These are phyloP conservation scores for Amphiura filiformis DNA, from an alignment of 35 echinoderm and acorn worm genomes.

Conservation along the genomic window DNA sequence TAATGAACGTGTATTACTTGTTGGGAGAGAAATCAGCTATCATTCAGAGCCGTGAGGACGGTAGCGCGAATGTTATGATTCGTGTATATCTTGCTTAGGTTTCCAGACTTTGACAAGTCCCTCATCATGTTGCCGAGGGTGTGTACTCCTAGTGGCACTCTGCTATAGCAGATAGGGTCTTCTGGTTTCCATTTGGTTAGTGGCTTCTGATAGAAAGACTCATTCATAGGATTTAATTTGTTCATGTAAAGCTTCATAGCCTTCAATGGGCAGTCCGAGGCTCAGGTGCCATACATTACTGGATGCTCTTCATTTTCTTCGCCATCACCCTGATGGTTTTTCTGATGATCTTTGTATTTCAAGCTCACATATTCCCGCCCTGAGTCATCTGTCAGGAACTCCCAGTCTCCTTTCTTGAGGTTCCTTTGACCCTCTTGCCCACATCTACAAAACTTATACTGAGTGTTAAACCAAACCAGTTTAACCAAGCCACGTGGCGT, in stretches of 20 bases:
- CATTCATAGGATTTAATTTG: not conserved
- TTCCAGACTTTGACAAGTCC: not conserved
- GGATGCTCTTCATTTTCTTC: not conserved
- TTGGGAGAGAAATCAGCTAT: too few species aligned
- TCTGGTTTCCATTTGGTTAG: not conserved
- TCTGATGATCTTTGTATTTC: not conserved
- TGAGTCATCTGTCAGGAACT: not conserved
- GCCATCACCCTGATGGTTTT: not conserved
- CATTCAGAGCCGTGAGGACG: too few species aligned
- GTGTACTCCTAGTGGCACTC: not conserved
- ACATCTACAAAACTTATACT: not conserved
- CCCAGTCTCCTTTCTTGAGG: not conserved
- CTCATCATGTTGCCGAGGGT: not conserved
- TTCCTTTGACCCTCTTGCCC: not conserved
- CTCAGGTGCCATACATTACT: not conserved
- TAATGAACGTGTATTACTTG: too few species aligned
- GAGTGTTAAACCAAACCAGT: not conserved
- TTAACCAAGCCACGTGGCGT: not conserved
- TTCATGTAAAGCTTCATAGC: not conserved
- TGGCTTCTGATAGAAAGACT: not conserved
- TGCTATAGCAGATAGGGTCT: not conserved
- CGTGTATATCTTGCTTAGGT: not conserved
- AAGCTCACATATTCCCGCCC: not conserved
- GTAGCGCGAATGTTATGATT: not conserved
- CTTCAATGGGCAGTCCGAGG: not conserved